Conservation (phyloP, 2,113 vertebrate genomes). For the Oenanthe melanoleuca region DNA sequence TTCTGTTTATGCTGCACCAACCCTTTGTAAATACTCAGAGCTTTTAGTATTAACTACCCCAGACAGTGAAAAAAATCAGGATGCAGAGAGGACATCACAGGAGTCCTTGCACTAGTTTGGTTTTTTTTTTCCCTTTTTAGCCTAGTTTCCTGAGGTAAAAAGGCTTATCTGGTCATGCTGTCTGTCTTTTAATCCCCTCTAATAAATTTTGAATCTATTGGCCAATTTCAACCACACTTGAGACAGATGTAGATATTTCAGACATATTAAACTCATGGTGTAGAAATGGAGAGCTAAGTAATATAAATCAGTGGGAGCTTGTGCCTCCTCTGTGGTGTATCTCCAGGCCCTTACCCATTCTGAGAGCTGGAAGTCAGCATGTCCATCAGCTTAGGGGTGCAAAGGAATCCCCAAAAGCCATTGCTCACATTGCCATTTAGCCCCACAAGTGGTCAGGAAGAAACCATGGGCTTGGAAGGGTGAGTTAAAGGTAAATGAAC, state of each 20-base stretch:
- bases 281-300: neutral
- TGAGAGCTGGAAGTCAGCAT: neutral
- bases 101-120: conserved; percentile 17
- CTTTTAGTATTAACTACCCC: neutral
- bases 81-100: neutral
- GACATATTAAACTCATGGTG: neutral
- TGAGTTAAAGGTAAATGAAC: neutral
- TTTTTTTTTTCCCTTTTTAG: conserved; percentile 5
- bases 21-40: neutral
- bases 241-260: neutral
- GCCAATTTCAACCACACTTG: conserved; percentile 57
- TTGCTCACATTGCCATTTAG: neutral
- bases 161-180: conserved; percentile 59
- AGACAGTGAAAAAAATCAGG: neutral
- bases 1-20: neutral
- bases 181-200: conserved; percentile 55
- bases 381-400: neutral
- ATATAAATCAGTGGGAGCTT: neutral
- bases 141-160: conserved; percentile 58
- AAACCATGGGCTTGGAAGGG: neutral
- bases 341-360: neutral
- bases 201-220: conserved; percentile 57
- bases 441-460: neutral
- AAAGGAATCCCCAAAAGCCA: neutral
- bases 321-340: neutral